phyloP scores from a whole-genome alignment of 2,113 vertebrate genomes.

The Penelope pileata region DNA sequence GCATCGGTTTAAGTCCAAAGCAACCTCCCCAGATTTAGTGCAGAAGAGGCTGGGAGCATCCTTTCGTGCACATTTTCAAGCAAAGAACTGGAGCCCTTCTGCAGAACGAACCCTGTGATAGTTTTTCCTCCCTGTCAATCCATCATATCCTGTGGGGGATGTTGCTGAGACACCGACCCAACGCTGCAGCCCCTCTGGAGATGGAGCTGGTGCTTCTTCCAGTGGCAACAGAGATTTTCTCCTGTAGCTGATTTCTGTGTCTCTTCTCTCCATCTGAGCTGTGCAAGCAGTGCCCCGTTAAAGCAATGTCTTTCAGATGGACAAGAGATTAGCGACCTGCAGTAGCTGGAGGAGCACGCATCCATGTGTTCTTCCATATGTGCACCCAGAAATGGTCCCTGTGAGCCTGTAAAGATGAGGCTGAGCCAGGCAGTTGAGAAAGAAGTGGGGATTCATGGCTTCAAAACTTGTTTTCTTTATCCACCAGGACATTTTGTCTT shows the following conservation, averaged over 20 bases:
- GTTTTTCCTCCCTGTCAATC: background rate
- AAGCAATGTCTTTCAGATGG: background rate
- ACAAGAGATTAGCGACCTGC: background rate
- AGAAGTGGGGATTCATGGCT: background rate
- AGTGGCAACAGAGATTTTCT: rapidly evolving
- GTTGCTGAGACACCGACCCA: rapidly evolving
- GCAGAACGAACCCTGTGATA: rapidly evolving
- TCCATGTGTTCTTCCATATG: background rate
- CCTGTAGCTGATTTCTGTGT: background rate
- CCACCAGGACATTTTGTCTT: background rate
- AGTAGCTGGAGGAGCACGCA: background rate
- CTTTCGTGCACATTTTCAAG: background rate
- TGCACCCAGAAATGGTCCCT: background rate
- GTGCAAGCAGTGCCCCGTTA: background rate
- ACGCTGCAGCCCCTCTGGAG: background rate
- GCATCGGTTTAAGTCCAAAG: background rate
- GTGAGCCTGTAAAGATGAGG: background rate
- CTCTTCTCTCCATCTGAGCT: background rate
- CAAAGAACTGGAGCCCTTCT: background rate
- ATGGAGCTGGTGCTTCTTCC: background rate
- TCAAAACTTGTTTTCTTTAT: background rate
- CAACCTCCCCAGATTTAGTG: background rate
- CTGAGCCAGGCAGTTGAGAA: background rate
- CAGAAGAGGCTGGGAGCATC: background rate
- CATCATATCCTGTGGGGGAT: rapidly evolving